Base-by-base conservation (phyloP, 92 coral and sea anemone species). In the Actinostola sp. region DNA sequence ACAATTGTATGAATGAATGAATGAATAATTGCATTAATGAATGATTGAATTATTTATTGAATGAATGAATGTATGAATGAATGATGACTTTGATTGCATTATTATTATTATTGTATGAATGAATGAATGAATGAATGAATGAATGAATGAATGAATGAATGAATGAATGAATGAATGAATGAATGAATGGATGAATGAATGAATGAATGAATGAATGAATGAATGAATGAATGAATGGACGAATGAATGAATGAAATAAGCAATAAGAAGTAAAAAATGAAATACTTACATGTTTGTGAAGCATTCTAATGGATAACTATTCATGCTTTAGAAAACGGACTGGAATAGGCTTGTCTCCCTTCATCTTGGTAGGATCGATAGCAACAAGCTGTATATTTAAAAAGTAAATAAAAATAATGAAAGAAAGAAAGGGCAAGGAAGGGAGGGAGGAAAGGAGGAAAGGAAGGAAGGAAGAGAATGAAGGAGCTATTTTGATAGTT, bases 291-390 rank as follows among this genome's bases (percentile, higher is more conserved):
- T 36, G 42, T 36, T 36, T 4, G 11, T 53, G 30, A 23, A 20
- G 17, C 7, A 52, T 55, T 33, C 24, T 32, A 30, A 20, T 16
- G 16, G 2, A 0, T n/a, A 35, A 51, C 64, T 36, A 71, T 45
- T 71, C 77, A 19, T 71, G 77, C 26, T 71, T 71, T 17, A 71
- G 45, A 30, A 71, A 71, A 31, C 77, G 77, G 50, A 71, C 77
- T 10, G 77, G 66, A 41, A 82, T 82, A 24, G 87, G 71, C 33
- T 82, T 74, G 71, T 82, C 87, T 5, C 70, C 60, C 60, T 82
- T 82, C 60, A 82, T 43, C 61, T 82, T 82, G 46, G 82, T 71
- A 2, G 77, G 77, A 25, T 71, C 77, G 13, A 71, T 59, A 21
- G 77, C 77, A 71, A 71, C 77, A 32, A 71, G 32, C 77, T 71